Evolutionary conservation across 1,140 invertebrate species (phyloP).

Genomic region (Copidosoma floridanum): DNA sequence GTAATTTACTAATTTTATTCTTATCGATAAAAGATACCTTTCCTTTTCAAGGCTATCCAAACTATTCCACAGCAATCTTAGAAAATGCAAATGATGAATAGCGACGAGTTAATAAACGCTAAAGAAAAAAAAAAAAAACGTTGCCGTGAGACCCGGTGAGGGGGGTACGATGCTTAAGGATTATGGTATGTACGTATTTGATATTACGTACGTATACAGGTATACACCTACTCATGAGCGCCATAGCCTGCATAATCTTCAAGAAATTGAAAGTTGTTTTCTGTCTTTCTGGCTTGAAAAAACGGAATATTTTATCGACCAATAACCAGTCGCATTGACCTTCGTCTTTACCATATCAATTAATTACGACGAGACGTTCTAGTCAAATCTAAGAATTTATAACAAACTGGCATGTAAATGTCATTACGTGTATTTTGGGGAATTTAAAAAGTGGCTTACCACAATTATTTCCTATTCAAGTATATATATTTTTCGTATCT

Average conservation of each 20-base stretch:
- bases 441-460: too few relatives aligned
- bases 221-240: too few relatives aligned
- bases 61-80: constrained; percentile 26
- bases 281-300: not conserved
- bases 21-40: constrained; percentile 4
- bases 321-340: constrained; percentile 23
- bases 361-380: constrained; percentile 2
- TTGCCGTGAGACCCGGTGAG: constrained; percentile 1
- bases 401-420: too few relatives aligned
- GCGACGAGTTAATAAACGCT: constrained; percentile 15
- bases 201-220: too few relatives aligned
- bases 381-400: constrained; percentile 4
- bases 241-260: constrained; percentile 1
- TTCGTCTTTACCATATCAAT: constrained; percentile 15
- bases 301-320: constrained; percentile 10
- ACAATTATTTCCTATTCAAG: too few relatives aligned
- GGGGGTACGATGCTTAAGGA: constrained; percentile 1
- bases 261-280: constrained; percentile 37
- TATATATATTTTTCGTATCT: too few relatives aligned
- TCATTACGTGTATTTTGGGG: too few relatives aligned
- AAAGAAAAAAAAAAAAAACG: constrained; percentile 2
- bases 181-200: not conserved
- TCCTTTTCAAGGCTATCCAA: constrained; percentile 27
- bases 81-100: constrained; percentile 23
- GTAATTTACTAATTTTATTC: too few relatives aligned